These are phyloP conservation scores for Lithophane leautieri DNA, from an alignment of 2,888 invertebrate species.

Conservation along the genomic window DNA sequence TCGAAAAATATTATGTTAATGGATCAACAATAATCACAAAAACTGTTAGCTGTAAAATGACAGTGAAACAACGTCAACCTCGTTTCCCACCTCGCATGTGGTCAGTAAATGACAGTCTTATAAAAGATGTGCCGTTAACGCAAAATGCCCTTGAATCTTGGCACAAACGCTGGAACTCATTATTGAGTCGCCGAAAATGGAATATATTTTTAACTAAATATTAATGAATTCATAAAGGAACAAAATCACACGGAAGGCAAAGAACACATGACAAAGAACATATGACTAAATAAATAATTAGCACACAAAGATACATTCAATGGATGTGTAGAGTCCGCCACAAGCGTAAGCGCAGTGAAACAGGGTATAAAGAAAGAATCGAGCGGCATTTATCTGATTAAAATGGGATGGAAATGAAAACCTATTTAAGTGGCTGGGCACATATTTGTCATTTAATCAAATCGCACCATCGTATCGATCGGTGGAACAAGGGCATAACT, in stretches of 20 bases:
- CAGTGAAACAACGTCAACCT: conserved; percentile 16
- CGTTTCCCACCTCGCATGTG: conserved; percentile 12
- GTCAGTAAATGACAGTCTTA: conserved; percentile 8
- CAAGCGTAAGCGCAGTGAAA: conserved; percentile 6
- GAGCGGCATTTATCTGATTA: conserved; percentile 11
- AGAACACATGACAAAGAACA: too few relatives aligned
- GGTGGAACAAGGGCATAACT: too few relatives aligned
- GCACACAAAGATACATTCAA: too few relatives aligned
- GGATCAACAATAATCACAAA: conserved; percentile 1
- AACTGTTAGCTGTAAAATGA: conserved; percentile 3
- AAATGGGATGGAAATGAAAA: conserved; percentile 13
- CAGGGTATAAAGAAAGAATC: conserved; percentile 13
- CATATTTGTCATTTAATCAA: conserved; percentile 19
- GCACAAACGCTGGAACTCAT: conserved; percentile 8
- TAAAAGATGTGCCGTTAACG: not conserved
- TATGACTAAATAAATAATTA: too few relatives aligned
- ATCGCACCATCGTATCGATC: too few relatives aligned
- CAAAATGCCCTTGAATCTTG: conserved; percentile 11
- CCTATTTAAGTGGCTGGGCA: conserved; percentile 24
- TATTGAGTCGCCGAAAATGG: conserved; percentile 14
- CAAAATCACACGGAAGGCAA: conserved; percentile 10
- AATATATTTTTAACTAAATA: conserved; percentile 8
- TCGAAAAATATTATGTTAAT: not conserved
- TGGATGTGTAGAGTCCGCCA: too few relatives aligned
- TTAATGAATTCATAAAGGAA: conserved; percentile 4